phyloP scores from a whole-genome alignment of 2,113 vertebrate genomes.

The Forbesichthys papilliferus region DNA sequence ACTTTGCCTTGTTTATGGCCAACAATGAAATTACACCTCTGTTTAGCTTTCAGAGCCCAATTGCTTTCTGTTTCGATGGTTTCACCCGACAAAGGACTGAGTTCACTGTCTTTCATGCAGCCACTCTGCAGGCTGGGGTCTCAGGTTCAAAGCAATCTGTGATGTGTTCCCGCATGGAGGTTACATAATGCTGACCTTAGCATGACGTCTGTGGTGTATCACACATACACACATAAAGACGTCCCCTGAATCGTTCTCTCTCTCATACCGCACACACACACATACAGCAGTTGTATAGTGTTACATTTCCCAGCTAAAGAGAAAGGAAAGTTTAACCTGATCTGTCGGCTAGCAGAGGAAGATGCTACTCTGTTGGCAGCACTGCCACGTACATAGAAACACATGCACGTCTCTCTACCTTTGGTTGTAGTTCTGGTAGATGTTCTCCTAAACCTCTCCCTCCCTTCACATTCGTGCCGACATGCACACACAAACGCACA shows the following conservation, averaged over 20 bases:
- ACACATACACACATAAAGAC: background rate
- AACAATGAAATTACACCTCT: too few species aligned
- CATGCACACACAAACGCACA: background rate
- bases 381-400: background rate
- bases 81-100: background rate
- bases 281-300: slow-evolving; percentile 2
- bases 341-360: slow-evolving; percentile 26
- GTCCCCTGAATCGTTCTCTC: background rate
- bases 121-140: background rate
- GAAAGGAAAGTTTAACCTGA: slow-evolving; percentile 33
- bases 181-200: background rate
- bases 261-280: slow-evolving; percentile 5
- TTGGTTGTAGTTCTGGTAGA: too few species aligned
- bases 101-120: background rate
- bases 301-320: slow-evolving; percentile 12
- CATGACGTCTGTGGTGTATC: background rate
- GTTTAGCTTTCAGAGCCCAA: background rate
- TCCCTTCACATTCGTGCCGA: background rate
- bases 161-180: background rate
- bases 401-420: background rate
- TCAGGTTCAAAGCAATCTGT: background rate
- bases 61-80: background rate
- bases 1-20: background rate
- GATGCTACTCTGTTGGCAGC: background rate
- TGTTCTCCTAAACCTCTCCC: background rate